Evolutionary conservation across 1,140 invertebrate genomes (phyloP).

Genomic region (Micrasema longulum): DNA sequence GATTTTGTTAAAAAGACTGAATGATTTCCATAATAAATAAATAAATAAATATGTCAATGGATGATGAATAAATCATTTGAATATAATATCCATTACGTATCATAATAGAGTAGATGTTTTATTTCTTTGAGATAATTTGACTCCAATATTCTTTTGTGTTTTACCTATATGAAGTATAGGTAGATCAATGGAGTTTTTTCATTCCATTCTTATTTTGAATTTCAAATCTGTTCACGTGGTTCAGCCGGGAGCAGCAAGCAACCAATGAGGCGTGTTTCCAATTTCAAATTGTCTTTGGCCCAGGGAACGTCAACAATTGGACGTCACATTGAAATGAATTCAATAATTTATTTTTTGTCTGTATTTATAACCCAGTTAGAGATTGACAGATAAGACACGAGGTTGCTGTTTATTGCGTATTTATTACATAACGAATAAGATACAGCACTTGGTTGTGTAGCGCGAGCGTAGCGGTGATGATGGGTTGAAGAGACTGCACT

Average conservation of each 20-base stretch:
- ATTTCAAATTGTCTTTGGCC: slow-evolving; percentile 7
- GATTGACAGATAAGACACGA: too few relatives aligned
- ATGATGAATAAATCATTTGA: too few relatives aligned
- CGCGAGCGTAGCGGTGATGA: not conserved
- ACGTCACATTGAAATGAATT: not conserved
- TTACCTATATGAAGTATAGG: too few relatives aligned
- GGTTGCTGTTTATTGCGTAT: not conserved
- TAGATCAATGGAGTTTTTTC: not conserved
- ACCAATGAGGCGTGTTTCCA: slow-evolving; percentile 33
- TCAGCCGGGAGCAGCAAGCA: not conserved
- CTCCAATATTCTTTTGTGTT: too few relatives aligned
- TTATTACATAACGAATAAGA: not conserved
- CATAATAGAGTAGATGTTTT: too few relatives aligned
- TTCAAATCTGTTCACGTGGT: not conserved
- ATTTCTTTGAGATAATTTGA: too few relatives aligned
- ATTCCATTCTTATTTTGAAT: slow-evolving; percentile 20
- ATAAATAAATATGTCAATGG: too few relatives aligned
- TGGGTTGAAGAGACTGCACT: too few relatives aligned
- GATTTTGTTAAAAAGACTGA: too few relatives aligned
- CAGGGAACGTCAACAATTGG: not conserved
- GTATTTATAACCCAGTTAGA: not conserved
- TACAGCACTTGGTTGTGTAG: not conserved
- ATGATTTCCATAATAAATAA: too few relatives aligned
- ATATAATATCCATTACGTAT: too few relatives aligned
- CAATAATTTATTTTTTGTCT: not conserved